Evolutionary conservation across 2,113 vertebrate species (phyloP).

Genomic region (Peucedramus taeniatus): DNA sequence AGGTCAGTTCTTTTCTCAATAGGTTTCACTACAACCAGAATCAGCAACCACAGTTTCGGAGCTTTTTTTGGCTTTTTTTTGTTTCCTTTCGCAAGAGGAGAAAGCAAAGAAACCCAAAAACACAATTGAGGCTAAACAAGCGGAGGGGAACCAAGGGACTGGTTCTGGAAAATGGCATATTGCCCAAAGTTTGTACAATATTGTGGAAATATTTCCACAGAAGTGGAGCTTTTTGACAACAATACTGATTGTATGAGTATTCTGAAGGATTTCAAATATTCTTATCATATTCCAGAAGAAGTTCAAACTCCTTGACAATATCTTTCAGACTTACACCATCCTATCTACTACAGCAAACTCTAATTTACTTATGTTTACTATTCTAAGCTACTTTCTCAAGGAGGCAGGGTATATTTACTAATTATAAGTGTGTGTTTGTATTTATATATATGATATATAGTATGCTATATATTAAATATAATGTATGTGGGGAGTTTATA

Average conservation of each 20-base stretch:
- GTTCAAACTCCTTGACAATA: background rate
- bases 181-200: background rate
- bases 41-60: background rate
- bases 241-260: background rate
- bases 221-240: background rate
- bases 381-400: background rate
- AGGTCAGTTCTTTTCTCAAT: constrained; percentile 2
- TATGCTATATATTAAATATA: background rate
- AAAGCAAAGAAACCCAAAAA: background rate
- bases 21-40: background rate
- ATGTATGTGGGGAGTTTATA: background rate
- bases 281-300: background rate
- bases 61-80: background rate
- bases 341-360: background rate
- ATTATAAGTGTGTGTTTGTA: background rate
- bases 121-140: background rate
- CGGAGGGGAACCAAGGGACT: background rate
- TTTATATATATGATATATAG: too few relatives aligned
- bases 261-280: background rate
- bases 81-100: background rate
- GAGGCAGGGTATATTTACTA: background rate
- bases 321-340: background rate
- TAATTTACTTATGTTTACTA: background rate
- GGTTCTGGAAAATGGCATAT: background rate
- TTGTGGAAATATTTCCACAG: background rate